Percentiles rank a stretch among this genome's conserved stretches.
phyloP scores from a whole-genome alignment of 2,797 vertebrate genomes.

The Leptodactylus fallax region DNA sequence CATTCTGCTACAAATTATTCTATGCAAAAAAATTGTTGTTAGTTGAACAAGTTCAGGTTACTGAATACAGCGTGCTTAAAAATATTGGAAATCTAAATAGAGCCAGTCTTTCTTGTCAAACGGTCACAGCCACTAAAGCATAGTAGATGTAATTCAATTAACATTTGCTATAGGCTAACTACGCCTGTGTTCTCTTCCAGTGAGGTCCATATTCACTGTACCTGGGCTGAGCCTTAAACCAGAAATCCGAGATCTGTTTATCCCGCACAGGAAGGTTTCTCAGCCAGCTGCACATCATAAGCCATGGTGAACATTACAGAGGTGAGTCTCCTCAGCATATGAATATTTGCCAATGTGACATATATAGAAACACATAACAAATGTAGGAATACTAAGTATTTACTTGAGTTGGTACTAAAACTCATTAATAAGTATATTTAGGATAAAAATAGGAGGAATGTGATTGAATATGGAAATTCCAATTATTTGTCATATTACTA shows the following conservation, averaged over 20 bases:
- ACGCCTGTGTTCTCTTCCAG: constrained; percentile 70
- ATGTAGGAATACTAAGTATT: no score
- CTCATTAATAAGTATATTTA: no score
- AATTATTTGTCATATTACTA: no score
- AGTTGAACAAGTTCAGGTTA: neutral
- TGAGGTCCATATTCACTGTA: constrained; percentile 86
- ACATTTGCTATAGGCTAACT: neutral
- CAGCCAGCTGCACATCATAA: constrained; percentile 67
- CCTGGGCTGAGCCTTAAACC: constrained; percentile 84
- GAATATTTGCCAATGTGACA: neutral
- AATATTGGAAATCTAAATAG: neutral
- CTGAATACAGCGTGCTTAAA: neutral
- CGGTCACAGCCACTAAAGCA: neutral
- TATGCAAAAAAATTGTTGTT: no score
- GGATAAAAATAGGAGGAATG: no score
- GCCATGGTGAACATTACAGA: constrained; percentile 71
- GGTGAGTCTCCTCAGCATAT: constrained; percentile 20
- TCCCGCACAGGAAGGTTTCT: constrained; percentile 71
- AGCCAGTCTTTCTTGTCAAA: neutral
- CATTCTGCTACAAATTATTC: neutral
- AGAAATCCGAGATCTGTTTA: constrained; percentile 84
- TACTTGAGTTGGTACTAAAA: no score
- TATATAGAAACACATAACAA: no score
- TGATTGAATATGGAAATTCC: no score
- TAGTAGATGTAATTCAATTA: neutral